Percentiles rank a stretch among this genome's conserved stretches.
These are phyloP conservation scores for Diadegma fenestrale DNA, from an alignment of 2,888 invertebrate genomes.

Conservation along the genomic window DNA sequence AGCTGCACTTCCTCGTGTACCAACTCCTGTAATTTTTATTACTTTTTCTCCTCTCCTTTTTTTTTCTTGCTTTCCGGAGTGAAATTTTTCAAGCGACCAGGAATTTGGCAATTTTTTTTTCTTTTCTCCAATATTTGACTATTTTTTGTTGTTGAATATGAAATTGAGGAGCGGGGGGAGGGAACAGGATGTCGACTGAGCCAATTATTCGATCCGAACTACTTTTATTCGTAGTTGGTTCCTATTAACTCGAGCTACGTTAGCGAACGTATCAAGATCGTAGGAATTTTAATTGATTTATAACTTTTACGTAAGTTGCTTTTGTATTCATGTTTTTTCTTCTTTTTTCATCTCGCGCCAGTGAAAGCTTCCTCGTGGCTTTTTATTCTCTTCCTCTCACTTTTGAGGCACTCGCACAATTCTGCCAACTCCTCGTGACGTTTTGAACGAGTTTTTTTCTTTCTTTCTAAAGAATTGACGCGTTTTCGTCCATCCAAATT, in stretches of 20 bases:
- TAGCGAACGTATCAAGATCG: constrained; percentile 29
- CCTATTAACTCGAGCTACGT: constrained; percentile 16
- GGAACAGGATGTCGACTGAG: too few species aligned
- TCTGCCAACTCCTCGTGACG: too few species aligned
- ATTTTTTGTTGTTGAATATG: too few species aligned
- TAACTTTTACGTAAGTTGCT: constrained; percentile 63
- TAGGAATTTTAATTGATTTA: constrained; percentile 61
- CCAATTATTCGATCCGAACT: not conserved
- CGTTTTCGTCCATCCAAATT: not conserved
- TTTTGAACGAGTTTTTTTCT: not conserved
- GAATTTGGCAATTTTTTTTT: not conserved
- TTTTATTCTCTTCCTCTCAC: constrained; percentile 18
- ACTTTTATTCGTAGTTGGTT: not conserved
- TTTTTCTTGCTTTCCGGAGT: not conserved
- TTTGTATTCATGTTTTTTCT: constrained; percentile 43
- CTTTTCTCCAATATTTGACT: too few species aligned
- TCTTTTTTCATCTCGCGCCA: constrained; percentile 24
- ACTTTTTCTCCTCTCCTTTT: not conserved
- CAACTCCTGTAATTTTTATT: not conserved
- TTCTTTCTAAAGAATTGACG: not conserved
- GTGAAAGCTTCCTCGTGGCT: constrained; percentile 64
- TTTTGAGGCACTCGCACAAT: too few species aligned
- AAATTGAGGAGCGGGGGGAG: too few species aligned
- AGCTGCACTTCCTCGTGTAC: constrained; percentile 51
- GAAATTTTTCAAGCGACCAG: not conserved